Base-by-base conservation (phyloP, 2,888 invertebrate species). In the Gari tellinella region DNA sequence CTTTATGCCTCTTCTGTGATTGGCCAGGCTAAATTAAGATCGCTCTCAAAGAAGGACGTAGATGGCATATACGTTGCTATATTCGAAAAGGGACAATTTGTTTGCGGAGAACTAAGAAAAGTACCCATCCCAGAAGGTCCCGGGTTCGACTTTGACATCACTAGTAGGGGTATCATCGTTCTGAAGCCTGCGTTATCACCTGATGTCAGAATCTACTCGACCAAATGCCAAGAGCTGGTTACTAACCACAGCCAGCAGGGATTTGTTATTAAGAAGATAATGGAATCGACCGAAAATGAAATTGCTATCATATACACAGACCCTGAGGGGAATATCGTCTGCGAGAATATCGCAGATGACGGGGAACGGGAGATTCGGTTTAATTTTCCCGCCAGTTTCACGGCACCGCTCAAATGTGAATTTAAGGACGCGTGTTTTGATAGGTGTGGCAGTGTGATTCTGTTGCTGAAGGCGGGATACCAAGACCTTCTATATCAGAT, bases 11-110 rank as follows among this genome's bases (percentile, higher is more conserved):
- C 70, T 1, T 67, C 78, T 2, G 63, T 78, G 2, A 78, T 78
- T 12, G 61, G 78, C 12, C 70, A 74, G 23, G 56, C 61, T 12
- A 78, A 78, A 52, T 38, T 69, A 25, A 73, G 56, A 56, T 70
- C 70, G 23, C 49, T 72, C 21, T 70, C 78, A 4, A 73, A 70
- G 46, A 78, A 74, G 43, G 78, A 78, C 26, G 48, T 58, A 15
- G 78, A 78, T 19, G 78, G 78, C 7, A 74, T 78, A 5, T 78
- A 78, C 40, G 78, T 78, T 5, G 78, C 78, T 1, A 70, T 78
- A 12, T 43, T 78, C 7, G 70, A 73, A 23, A 48, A 43, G 14
- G 78, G 78, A 5, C 63, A 70, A 38, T 78, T 78, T 57, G 61
- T 74, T 12, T 73, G 73, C 46, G 78, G 78, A 0, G 78, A 78